Conservation (phyloP, 2,113 vertebrate genomes). For the Cyprinus carpio region DNA sequence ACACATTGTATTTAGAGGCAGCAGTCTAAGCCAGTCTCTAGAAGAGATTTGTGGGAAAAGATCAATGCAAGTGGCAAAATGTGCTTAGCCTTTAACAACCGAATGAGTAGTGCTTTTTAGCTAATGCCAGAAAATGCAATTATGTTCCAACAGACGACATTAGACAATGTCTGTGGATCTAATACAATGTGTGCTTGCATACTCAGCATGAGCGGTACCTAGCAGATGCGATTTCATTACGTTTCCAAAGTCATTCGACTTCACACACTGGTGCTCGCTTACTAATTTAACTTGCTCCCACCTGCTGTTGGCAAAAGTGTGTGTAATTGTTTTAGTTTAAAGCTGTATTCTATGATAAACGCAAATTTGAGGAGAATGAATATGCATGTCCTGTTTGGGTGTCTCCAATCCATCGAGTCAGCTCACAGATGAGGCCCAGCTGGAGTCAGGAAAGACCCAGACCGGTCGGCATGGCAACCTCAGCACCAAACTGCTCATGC, state of each 20-base stretch:
- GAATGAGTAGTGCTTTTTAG: constrained; percentile 20
- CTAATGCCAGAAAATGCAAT: constrained; percentile 31
- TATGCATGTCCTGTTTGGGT: constrained; percentile 50
- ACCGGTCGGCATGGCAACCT: constrained; percentile 72
- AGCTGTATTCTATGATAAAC: constrained; percentile 42
- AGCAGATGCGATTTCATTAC: constrained; percentile 49
- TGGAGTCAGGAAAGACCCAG: constrained; percentile 60
- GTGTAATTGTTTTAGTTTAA: constrained; percentile 55
- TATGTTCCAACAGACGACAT: not conserved
- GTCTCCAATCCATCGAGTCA: constrained; percentile 51
- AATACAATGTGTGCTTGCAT: constrained; percentile 38
- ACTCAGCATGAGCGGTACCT: constrained; percentile 41
- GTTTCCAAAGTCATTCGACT: constrained; percentile 43
- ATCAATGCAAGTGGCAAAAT: constrained; percentile 32
- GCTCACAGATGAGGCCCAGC: constrained; percentile 60
- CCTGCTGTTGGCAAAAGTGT: constrained; percentile 51
- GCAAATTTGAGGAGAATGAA: constrained; percentile 51
- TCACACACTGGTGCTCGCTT: constrained; percentile 38
- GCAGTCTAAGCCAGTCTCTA: constrained; percentile 12
- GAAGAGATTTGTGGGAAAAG: constrained; percentile 37
- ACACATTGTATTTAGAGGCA: constrained; percentile 22
- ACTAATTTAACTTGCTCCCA: constrained; percentile 37
- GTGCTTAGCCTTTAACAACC: constrained; percentile 27
- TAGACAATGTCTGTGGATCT: constrained; percentile 21
- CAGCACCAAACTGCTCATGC: constrained; percentile 72